Evolutionary conservation across 2,113 vertebrate genomes (phyloP).

Genomic region (Pavo muticus): DNA sequence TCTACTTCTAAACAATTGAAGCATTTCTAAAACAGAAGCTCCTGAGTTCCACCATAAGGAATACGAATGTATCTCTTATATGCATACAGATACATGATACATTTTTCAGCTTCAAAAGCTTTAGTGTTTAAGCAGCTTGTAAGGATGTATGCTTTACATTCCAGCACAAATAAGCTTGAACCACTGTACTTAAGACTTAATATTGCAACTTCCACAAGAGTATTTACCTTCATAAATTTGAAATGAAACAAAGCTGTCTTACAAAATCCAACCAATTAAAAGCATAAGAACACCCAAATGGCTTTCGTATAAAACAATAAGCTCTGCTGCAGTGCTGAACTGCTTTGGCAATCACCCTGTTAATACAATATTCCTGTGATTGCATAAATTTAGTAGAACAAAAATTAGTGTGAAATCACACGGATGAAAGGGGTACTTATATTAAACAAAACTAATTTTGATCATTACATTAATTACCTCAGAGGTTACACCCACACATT

Average conservation of each 20-base stretch:
- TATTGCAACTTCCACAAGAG: neutral
- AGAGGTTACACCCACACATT: neutral
- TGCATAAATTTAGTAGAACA: neutral
- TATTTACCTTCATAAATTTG: neutral
- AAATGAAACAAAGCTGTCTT: neutral
- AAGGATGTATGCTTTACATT: neutral
- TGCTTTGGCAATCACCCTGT: neutral
- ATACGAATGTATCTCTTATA: neutral
- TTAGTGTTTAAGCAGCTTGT: neutral
- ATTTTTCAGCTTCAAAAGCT: neutral
- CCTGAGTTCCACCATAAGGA: neutral
- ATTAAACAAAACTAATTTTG: neutral
- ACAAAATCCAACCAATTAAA: constrained; percentile 13
- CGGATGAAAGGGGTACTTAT: neutral
- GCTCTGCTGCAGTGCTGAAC: neutral
- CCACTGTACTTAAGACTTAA: neutral
- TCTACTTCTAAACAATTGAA: neutral
- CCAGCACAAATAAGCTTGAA: constrained; percentile 11
- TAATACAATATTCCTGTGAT: neutral
- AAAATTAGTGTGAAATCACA: neutral
- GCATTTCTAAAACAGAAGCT: neutral
- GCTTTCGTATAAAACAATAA: neutral
- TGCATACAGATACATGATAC: rapidly evolving
- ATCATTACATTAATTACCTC: neutral
- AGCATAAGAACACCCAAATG: neutral